Conservation (phyloP, 2,113 vertebrate genomes). For the Tetraodon nigroviridis region DNA sequence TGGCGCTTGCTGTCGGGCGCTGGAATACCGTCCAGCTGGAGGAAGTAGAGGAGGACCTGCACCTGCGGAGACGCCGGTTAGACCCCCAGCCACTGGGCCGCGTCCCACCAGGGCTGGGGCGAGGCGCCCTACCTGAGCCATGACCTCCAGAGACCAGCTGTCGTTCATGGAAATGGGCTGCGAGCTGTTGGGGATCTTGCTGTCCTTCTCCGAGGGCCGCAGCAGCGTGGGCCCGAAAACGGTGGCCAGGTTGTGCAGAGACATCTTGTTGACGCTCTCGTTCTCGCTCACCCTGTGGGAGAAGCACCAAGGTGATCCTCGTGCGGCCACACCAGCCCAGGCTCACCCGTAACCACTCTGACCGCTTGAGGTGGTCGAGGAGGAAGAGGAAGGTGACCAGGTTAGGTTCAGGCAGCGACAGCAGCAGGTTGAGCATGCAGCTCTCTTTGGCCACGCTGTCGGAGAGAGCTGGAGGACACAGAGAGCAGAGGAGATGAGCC, state of each 20-base stretch:
- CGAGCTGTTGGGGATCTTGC: slow-evolving; percentile 86
- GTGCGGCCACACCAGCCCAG: too few relatives aligned
- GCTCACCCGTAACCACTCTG: slow-evolving; percentile 4
- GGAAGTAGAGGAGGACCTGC: slow-evolving; percentile 95
- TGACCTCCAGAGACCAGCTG: slow-evolving; percentile 98
- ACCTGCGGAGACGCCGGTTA: slow-evolving; percentile 73
- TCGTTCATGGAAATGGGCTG: slow-evolving; percentile 95
- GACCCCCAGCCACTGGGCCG: neutral
- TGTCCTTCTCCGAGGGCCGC: slow-evolving; percentile 93
- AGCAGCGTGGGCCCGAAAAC: slow-evolving; percentile 97
- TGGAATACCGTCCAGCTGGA: slow-evolving; percentile 93
- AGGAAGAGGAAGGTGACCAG: slow-evolving; percentile 95
- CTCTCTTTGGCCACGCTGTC: slow-evolving; percentile 96
- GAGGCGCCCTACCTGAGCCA: slow-evolving; percentile 84
- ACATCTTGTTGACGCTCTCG: slow-evolving; percentile 94
- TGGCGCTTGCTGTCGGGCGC: slow-evolving; percentile 96
- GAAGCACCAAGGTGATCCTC: neutral
- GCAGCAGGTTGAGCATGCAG: slow-evolving; percentile 93
- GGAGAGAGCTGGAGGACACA: slow-evolving; percentile 79
- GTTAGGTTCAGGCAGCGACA: slow-evolving; percentile 93
- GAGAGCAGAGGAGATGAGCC: slow-evolving; percentile 3
- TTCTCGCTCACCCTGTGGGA: slow-evolving; percentile 86
- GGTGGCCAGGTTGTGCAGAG: slow-evolving; percentile 94
- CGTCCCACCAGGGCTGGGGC: too few relatives aligned
- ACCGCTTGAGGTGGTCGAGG: slow-evolving; percentile 96